Conservation (phyloP, 1,140 invertebrate genomes). For the Anadara kagoshimensis region DNA sequence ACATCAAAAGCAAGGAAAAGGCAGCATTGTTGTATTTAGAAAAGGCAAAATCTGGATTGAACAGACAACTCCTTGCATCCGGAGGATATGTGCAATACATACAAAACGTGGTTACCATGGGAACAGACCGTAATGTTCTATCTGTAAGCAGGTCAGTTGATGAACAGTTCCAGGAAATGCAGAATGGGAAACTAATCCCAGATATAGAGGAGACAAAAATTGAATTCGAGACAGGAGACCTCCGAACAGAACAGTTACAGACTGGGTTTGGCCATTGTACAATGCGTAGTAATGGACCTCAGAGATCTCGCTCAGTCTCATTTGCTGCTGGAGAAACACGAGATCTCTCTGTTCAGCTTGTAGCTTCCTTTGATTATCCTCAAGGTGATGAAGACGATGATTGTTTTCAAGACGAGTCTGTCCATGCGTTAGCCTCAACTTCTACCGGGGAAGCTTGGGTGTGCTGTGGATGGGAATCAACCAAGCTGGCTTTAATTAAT, state of each 20-base stretch:
- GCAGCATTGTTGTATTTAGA: too few species aligned
- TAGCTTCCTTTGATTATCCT: conserved; percentile 2
- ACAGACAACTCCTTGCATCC: too few species aligned
- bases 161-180: conserved; percentile 7
- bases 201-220: not conserved
- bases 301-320: not conserved
- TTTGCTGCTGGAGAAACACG: conserved; percentile 7
- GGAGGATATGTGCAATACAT: too few species aligned
- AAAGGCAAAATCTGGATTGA: too few species aligned
- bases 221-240: conserved; percentile 4
- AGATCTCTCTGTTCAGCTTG: not conserved
- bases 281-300: conserved; percentile 5
- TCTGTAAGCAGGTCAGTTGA: not conserved
- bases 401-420: conserved; percentile 12
- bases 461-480: conserved; percentile 25
- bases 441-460: not conserved
- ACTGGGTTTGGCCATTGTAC: conserved; percentile 11
- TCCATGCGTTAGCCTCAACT: conserved; percentile 23
- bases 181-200: conserved; percentile 4
- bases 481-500: conserved; percentile 17
- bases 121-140: too few species aligned
- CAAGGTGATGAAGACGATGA: conserved; percentile 16
- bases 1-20: not conserved
- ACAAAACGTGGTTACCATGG: too few species aligned
- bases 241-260: not conserved